Evolutionary conservation across 2,888 invertebrate species (phyloP).

Genomic region (Polydrusus cervinus): DNA sequence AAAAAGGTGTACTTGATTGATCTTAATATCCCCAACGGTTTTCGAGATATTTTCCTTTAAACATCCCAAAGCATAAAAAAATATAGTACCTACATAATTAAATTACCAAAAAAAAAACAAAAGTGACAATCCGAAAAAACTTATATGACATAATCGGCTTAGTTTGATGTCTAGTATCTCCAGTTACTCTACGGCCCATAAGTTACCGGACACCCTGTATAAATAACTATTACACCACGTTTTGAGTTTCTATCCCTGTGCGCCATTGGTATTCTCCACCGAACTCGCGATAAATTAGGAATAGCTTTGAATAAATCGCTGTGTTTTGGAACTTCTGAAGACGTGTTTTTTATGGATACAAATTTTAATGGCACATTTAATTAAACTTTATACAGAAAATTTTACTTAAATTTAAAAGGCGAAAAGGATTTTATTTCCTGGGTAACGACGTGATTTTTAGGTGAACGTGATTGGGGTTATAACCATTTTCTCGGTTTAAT

Average conservation of each 20-base stretch:
- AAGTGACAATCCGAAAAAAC: too few species aligned
- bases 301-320: slow-evolving; percentile 64
- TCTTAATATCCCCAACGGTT: too few species aligned
- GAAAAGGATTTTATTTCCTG: slow-evolving; percentile 29
- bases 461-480: slow-evolving; percentile 34
- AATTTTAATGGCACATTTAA: slow-evolving; percentile 45
- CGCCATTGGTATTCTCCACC: slow-evolving; percentile 10
- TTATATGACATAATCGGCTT: too few species aligned
- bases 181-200: too few species aligned
- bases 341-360: slow-evolving; percentile 47
- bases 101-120: too few species aligned
- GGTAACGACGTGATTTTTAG: slow-evolving; percentile 38
- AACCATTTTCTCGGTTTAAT: slow-evolving; percentile 12
- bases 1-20: too few species aligned
- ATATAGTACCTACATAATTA: too few species aligned
- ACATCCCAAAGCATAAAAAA: too few species aligned
- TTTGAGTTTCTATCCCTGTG: not conserved
- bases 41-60: too few species aligned
- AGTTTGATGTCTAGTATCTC: too few species aligned
- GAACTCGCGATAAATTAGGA: slow-evolving; percentile 65
- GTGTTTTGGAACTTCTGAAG: slow-evolving; percentile 56
- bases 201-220: too few species aligned
- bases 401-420: slow-evolving; percentile 41
- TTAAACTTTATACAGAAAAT: slow-evolving; percentile 41
- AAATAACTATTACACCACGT: too few species aligned